Evolutionary conservation across 64 coral and sea anemone species (phyloP).

Genomic region (Montipora capricornis): DNA sequence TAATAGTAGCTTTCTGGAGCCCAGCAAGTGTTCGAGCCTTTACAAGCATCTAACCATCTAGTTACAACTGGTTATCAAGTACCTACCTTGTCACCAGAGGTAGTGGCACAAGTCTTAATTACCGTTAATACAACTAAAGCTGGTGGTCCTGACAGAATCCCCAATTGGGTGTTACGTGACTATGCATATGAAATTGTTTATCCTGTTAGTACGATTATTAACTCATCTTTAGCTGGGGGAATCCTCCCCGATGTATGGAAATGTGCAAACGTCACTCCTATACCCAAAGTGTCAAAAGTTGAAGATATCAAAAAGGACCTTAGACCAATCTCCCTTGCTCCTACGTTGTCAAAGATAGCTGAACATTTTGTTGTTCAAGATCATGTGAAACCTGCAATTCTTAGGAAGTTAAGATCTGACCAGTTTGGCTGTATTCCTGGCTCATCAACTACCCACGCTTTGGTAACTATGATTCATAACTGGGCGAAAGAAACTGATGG

Average conservation of each 20-base stretch:
- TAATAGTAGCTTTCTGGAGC: constrained; percentile 38
- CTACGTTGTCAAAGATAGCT: constrained; percentile 52
- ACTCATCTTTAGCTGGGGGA: not conserved
- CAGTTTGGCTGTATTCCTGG: constrained; percentile 59
- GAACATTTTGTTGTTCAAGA: constrained; percentile 40
- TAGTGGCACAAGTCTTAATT: no score
- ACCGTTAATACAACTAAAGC: constrained; percentile 18
- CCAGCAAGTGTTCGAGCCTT: no score
- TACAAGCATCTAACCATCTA: no score
- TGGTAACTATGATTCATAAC: constrained; percentile 63
- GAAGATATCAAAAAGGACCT: constrained; percentile 26
- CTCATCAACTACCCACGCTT: constrained; percentile 38
- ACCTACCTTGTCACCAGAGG: no score
- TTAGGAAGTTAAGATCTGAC: constrained; percentile 25
- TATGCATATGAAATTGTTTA: constrained; percentile 41
- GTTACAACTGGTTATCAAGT: no score
- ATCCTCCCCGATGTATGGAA: constrained; percentile 59
- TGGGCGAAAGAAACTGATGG: constrained; percentile 3
- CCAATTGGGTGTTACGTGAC: constrained; percentile 55
- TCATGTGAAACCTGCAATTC: constrained; percentile 57
- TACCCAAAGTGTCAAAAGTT: constrained; percentile 4
- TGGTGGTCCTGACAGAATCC: constrained; percentile 63
- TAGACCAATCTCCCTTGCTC: constrained; percentile 50
- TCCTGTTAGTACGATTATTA: constrained; percentile 10
- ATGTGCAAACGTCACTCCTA: constrained; percentile 19